Evolutionary conservation across 2,888 invertebrate genomes (phyloP).

Genomic region (Parascotia fuliginaria): DNA sequence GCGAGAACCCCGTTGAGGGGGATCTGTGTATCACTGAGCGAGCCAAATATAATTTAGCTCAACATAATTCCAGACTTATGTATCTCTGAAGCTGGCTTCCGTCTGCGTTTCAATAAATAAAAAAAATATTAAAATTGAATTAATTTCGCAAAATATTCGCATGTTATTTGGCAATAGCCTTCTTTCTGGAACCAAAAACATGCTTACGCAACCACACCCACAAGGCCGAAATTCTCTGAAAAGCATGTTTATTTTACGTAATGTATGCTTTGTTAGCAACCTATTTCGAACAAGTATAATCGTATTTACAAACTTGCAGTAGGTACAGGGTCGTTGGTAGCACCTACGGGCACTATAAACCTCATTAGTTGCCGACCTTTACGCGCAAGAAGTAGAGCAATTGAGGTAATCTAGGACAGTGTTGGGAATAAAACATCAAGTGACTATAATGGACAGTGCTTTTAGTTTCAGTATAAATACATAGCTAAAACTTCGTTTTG

Average conservation of each 20-base stretch:
- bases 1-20: too few species aligned
- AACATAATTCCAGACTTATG: too few species aligned
- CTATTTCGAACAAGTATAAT: background rate
- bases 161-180: background rate
- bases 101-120: too few species aligned
- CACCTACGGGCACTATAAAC: background rate
- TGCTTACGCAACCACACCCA: background rate
- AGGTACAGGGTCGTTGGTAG: background rate
- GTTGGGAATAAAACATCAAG: background rate
- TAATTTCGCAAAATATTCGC: too few species aligned
- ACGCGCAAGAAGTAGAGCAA: background rate
- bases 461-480: too few species aligned
- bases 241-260: background rate
- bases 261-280: background rate
- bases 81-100: too few species aligned
- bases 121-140: too few species aligned
- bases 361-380: background rate
- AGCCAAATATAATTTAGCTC: too few species aligned
- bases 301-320: slow-evolving; percentile 5
- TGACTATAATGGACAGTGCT: too few species aligned
- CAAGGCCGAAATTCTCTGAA: background rate
- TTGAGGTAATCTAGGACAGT: background rate
- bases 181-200: background rate
- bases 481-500: too few species aligned
- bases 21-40: too few species aligned